Base-by-base conservation (phyloP, 2,113 vertebrate species). In the Entelurus aequoreus region DNA sequence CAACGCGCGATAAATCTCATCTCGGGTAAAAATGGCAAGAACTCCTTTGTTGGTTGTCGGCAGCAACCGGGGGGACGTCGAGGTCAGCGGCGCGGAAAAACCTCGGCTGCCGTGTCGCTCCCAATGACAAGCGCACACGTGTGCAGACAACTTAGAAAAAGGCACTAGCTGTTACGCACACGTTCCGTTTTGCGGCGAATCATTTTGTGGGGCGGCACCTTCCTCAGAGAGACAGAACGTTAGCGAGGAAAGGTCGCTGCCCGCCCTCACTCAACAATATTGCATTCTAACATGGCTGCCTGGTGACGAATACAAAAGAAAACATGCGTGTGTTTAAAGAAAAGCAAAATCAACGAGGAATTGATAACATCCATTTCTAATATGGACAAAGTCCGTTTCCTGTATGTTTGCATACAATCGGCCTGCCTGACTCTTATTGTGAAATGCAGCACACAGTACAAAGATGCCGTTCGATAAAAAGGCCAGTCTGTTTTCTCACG, bases 401-500 rank as follows among this genome's bases (percentile, higher is more conserved):
- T 81, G 74, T 76, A 68, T 74, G 54, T 78, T 77, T 70, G 62
- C n/a, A 38, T 61, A 66, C n/a, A 36, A 53, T 60, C 67, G 52
- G 62, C 69, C 67, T 65, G 62, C 60, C 62, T 66, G 77, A 56
- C 52, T 68, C 54, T 79, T 79, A 74, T 52, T 35, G 60, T 83
- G 74, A 87, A 84, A 84, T 80, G 77, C 44, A 54, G 82, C 66
- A 83, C 83, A 87, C 87, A 87, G 87, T 87, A 88, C 84, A 85
- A 81, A 85, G 82, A 88, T 79, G 80, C 70, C 53, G 66, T 87
- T 87, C 86, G 80, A 84, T 88, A 75, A 78, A 40, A 79, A 80
- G 75, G 77, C 73, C 72, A 66, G 82, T 85, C 75, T 56, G 51
- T 77, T 62, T 55, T 55, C 28, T 55, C 21, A 54, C 5, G 42